Evolutionary conservation across 2,113 vertebrate genomes (phyloP).

Genomic region (Struthidea cinerea): DNA sequence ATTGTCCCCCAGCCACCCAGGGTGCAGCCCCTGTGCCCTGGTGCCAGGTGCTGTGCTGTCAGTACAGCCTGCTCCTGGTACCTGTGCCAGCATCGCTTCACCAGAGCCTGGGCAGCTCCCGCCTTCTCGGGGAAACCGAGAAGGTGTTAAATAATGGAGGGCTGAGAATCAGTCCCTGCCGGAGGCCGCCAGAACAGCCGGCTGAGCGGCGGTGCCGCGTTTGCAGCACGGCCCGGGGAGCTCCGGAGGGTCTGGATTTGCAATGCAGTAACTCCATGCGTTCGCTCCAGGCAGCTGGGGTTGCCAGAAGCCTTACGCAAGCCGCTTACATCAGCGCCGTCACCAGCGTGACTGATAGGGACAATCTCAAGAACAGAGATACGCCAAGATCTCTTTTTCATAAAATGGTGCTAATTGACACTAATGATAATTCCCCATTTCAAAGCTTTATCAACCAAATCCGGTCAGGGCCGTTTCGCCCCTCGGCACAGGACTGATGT

Average conservation of each 20-base stretch:
- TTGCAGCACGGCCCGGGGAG: background rate
- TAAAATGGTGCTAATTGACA: background rate
- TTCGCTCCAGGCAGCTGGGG: background rate
- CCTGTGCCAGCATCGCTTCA: background rate
- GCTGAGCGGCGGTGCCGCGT: fast-evolving
- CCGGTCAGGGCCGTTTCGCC: background rate
- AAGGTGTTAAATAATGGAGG: background rate
- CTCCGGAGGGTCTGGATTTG: background rate
- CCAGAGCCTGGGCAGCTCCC: background rate
- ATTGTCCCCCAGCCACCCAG: background rate
- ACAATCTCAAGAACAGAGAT: background rate
- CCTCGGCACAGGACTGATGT: background rate
- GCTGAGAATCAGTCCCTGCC: fast-evolving
- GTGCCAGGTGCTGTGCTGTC: background rate
- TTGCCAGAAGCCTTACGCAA: background rate
- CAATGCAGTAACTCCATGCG: fast-evolving
- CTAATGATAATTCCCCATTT: background rate
- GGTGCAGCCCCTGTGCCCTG: fast-evolving
- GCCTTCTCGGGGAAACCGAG: fast-evolving
- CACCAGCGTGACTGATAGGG: background rate
- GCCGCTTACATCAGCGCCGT: background rate
- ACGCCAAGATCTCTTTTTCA: background rate
- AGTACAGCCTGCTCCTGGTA: background rate
- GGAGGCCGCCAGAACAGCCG: background rate
- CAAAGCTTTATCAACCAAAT: background rate